Evolutionary conservation across 2,888 invertebrate genomes (phyloP), one percentile per base, ranked within the genome.

Genomic region (Parelbella ahira): DNA sequence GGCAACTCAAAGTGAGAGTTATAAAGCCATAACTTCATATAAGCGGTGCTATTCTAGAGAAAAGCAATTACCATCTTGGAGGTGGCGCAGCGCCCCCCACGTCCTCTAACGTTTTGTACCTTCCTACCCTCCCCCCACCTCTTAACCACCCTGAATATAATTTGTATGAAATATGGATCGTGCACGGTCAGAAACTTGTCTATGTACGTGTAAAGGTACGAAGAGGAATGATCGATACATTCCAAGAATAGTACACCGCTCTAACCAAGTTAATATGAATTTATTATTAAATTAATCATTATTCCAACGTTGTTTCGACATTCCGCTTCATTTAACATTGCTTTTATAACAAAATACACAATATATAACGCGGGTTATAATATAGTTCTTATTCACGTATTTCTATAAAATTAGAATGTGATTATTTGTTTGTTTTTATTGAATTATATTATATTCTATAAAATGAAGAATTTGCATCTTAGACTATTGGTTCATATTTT

Each of bases 11-110:
- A 41, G 33, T 41, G 33, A 41, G 41, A 33, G 25, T 33, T 41
- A 39, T 32, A 41, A 41, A 27, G 33, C 41, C 41, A 28, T 41
- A 41, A 41, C 41, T 41, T 41, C 41, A 41, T 41, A 41, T 41
- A 41, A 41, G 33, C 41, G 41, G 41, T 41, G 20, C 32, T 41
- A 41, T 41, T 41, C 41, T 41, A 41, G 41, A 41, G 41, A 33
- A 27, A 41, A 41, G 41, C 41, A 41, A 41, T 41, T 41, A 41
- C 41, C 32, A 41, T 41, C 41, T 41, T 41, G 20, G 27, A 33
- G 41, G 41, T 41, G 41, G 41, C 32, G 32, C 39, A 32, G 11
- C n/a, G 8, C 4, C 30, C 30, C 30, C 30, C 29, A 6, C 18
- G 27, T 18, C 30, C 30, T 11, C 23, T 9, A 8, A 27, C 18